phyloP scores from a whole-genome alignment of 2,888 invertebrate genomes.

The Hyalella azteca region DNA sequence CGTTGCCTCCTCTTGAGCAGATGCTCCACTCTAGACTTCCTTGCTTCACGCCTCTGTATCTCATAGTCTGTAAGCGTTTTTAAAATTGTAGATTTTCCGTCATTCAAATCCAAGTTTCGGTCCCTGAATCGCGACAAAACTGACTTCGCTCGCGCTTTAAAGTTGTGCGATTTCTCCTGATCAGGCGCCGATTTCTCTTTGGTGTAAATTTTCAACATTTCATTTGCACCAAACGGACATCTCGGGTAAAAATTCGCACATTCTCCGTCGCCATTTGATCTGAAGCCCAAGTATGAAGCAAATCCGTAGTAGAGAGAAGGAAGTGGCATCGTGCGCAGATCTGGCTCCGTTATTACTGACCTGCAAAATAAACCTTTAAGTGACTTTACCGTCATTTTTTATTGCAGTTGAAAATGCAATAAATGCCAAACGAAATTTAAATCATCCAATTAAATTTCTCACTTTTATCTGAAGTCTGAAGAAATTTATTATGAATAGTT shows the following conservation, averaged over 20 bases:
- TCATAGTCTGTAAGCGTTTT: background rate
- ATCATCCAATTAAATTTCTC: no score
- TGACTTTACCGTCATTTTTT: no score
- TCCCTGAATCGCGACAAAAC: background rate
- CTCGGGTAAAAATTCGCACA: conserved; percentile 37
- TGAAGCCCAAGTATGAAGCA: conserved; percentile 44
- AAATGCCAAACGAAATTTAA: no score
- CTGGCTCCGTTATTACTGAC: conserved; percentile 38
- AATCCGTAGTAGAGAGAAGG: conserved; percentile 44
- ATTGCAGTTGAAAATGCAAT: no score
- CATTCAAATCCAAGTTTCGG: background rate
- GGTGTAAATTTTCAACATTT: conserved; percentile 45
- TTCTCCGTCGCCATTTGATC: background rate
- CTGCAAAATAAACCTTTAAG: conserved; percentile 35
- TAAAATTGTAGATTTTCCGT: background rate
- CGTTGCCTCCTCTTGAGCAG: background rate
- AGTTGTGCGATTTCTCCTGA: background rate
- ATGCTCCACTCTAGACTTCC: background rate
- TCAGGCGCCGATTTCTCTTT: background rate
- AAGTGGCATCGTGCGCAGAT: conserved; percentile 37
- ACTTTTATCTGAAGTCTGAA: no score
- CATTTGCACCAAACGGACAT: conserved; percentile 42
- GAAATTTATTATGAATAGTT: no score
- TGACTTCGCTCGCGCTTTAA: background rate
- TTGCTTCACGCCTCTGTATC: background rate